These are phyloP conservation scores for Leptothorax acervorum DNA, from an alignment of 2,888 invertebrate species.

Conservation along the genomic window DNA sequence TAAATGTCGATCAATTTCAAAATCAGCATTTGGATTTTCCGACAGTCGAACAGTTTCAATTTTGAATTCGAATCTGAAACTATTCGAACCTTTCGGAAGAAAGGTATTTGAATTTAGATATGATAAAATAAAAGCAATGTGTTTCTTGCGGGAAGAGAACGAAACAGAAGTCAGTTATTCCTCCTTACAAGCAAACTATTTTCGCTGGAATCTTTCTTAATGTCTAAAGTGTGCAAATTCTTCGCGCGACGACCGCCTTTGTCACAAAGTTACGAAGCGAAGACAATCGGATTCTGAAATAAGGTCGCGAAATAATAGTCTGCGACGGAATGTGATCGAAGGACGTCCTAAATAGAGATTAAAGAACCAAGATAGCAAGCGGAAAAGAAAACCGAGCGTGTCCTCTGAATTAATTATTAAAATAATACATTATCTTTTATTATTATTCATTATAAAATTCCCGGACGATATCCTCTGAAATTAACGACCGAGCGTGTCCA, in stretches of 20 bases:
- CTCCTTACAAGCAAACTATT: neutral
- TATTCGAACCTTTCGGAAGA: neutral
- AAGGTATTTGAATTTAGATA: neutral
- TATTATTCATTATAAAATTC: slow-evolving; percentile 22
- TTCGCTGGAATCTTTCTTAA: neutral
- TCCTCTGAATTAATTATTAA: neutral
- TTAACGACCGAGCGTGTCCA: neutral
- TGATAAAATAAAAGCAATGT: neutral
- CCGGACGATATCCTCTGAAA: neutral
- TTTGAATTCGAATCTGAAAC: neutral
- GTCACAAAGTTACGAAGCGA: neutral
- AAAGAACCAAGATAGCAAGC: neutral
- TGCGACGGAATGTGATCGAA: neutral
- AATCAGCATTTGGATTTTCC: neutral
- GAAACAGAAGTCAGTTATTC: neutral
- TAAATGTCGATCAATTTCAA: neutral
- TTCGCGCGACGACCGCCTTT: neutral
- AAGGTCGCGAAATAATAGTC: slow-evolving; percentile 7
- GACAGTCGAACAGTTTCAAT: neutral
- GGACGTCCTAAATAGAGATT: neutral
- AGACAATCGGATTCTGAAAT: slow-evolving; percentile 1
- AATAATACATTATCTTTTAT: neutral
- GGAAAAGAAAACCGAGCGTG: neutral
- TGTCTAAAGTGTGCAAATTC: neutral
- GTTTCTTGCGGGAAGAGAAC: neutral